phyloP scores from a whole-genome alignment of 2,888 invertebrate genomes.

The Acanthopleura granulata region DNA sequence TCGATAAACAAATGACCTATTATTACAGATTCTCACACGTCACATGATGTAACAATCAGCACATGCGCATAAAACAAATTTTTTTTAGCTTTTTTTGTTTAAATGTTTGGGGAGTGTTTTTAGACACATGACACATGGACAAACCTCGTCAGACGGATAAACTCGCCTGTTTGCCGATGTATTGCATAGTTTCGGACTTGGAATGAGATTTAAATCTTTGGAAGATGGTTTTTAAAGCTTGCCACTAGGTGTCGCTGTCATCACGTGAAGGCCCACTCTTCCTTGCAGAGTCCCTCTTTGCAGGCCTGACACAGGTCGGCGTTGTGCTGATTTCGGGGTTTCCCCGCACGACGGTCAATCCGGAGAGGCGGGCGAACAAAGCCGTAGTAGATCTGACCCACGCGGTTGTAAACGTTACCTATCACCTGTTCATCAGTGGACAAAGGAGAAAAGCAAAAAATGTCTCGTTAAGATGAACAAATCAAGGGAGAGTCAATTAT shows the following conservation, averaged over 20 bases:
- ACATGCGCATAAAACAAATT: no score
- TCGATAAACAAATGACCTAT: no score
- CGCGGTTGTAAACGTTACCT: conserved; percentile 68
- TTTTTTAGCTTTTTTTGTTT: no score
- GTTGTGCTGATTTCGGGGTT: conserved; percentile 71
- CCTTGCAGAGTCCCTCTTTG: conserved; percentile 66
- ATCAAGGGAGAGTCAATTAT: no score
- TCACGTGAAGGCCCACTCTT: conserved; percentile 63
- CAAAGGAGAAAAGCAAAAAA: no score
- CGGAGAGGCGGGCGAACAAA: conserved; percentile 68
- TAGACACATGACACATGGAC: no score
- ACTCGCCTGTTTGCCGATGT: not conserved
- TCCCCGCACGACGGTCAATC: conserved; percentile 69
- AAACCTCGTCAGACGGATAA: no score
- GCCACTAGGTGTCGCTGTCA: conserved; percentile 14
- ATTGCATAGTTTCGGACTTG: conserved; percentile 9
- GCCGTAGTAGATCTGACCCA: conserved; percentile 70
- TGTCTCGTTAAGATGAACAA: no score
- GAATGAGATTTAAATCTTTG: conserved; percentile 9
- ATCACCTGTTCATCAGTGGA: conserved; percentile 61
- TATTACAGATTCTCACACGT: no score
- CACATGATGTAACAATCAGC: no score
- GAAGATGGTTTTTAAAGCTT: conserved; percentile 15
- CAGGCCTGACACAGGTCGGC: conserved; percentile 71
- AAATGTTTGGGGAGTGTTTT: no score